Percentiles rank a stretch among this genome's conserved stretches.
Evolutionary conservation across 2,113 vertebrate species (phyloP).

Genomic region (Dromiciops gliroides): DNA sequence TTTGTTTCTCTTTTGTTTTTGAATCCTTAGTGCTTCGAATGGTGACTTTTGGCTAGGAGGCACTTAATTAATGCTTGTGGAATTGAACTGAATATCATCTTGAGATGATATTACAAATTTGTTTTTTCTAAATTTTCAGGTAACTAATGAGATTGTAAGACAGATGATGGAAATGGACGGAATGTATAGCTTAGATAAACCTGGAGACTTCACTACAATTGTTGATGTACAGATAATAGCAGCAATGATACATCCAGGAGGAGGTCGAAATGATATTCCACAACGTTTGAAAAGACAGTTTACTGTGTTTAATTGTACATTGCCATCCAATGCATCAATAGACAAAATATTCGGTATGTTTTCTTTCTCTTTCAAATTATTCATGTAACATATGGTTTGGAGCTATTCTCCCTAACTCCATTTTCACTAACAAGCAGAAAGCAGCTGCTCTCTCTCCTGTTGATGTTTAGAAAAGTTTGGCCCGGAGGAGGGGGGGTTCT

Average conservation of each 20-base stretch:
- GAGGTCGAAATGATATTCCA: slow-evolving; percentile 87
- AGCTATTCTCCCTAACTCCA: background rate
- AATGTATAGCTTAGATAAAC: slow-evolving; percentile 89
- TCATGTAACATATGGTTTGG: background rate
- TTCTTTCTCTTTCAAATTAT: slow-evolving; percentile 29
- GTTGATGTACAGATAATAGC: slow-evolving; percentile 86
- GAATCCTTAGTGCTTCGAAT: background rate
- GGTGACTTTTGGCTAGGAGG: background rate
- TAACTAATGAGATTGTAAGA: slow-evolving; percentile 89
- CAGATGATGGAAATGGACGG: slow-evolving; percentile 90
- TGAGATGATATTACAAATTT: slow-evolving; percentile 36
- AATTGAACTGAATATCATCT: background rate
- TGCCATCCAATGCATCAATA: slow-evolving; percentile 86
- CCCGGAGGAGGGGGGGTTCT: background rate
- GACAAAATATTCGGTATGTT: slow-evolving; percentile 88
- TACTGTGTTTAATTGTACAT: slow-evolving; percentile 86
- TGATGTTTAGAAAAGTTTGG: background rate
- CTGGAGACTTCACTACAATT: slow-evolving; percentile 87
- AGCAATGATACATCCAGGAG: slow-evolving; percentile 88
- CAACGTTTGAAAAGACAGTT: slow-evolving; percentile 88
- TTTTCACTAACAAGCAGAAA: background rate
- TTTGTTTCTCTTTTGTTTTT: background rate
- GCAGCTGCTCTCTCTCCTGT: background rate
- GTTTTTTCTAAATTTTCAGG: slow-evolving; percentile 75
- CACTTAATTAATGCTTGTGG: background rate